These are phyloP conservation scores for Eolophus roseicapilla DNA, from an alignment of 2,113 vertebrate species.

Conservation along the genomic window DNA sequence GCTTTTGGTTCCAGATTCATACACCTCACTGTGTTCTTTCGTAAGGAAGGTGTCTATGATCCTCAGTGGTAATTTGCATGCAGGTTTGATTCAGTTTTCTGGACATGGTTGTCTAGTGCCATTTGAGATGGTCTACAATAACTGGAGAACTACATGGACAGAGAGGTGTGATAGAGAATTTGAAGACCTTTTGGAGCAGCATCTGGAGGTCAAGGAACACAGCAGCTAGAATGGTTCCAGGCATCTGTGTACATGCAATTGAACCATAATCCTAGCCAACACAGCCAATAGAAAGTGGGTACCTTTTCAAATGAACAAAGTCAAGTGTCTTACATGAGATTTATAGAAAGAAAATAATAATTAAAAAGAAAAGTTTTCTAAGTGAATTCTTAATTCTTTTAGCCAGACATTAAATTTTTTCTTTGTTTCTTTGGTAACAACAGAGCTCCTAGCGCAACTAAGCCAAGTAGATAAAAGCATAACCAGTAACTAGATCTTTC, in stretches of 20 bases:
- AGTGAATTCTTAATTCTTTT: not conserved
- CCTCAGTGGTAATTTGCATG: not conserved
- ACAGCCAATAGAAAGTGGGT: not conserved
- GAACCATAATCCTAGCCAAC: not conserved
- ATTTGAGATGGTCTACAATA: not conserved
- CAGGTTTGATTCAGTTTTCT: not conserved
- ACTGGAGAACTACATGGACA: rapidly evolving
- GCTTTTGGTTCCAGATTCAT: not conserved
- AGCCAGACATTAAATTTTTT: not conserved
- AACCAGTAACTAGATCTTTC: not conserved
- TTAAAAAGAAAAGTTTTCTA: not conserved
- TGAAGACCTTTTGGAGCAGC: not conserved
- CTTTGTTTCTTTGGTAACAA: not conserved
- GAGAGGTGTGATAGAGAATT: not conserved
- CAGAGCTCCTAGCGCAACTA: not conserved
- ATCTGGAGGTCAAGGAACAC: not conserved
- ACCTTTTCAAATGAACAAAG: not conserved
- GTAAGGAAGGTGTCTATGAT: not conserved
- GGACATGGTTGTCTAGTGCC: not conserved
- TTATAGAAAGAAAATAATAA: not conserved
- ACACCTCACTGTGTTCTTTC: not conserved
- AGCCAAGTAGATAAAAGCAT: not conserved
- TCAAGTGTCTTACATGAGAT: not conserved
- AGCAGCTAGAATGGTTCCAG: not conserved
- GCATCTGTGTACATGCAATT: not conserved